phyloP scores from a whole-genome alignment of 2,888 invertebrate genomes.

The Linnaemya vulpina region DNA sequence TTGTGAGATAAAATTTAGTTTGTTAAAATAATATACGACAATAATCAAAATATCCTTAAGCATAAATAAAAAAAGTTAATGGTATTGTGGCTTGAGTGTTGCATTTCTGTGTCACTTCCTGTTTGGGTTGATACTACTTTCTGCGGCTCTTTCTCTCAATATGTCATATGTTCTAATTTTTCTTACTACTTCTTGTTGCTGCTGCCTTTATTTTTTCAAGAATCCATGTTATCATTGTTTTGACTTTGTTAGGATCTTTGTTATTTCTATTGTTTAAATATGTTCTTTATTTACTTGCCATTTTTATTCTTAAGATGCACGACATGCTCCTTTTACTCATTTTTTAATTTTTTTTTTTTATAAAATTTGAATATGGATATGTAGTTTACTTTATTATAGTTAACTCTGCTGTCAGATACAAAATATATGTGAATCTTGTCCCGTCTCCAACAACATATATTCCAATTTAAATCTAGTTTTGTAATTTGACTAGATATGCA shows the following conservation, averaged over 20 bases:
- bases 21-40: slow-evolving; percentile 9
- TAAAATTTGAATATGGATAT: not conserved
- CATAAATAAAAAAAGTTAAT: slow-evolving; percentile 63
- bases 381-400: slow-evolving; percentile 22
- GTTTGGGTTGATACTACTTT: slow-evolving; percentile 63
- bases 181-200: slow-evolving; percentile 38
- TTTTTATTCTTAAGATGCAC: slow-evolving; percentile 51
- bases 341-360: slow-evolving; percentile 25
- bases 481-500: no score
- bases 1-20: not conserved
- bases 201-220: slow-evolving; percentile 38
- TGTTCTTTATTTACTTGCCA: not conserved
- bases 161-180: slow-evolving; percentile 28
- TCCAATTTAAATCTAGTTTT: no score
- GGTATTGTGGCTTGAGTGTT: slow-evolving; percentile 75
- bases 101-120: slow-evolving; percentile 79
- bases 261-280: slow-evolving; percentile 31
- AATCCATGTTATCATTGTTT: slow-evolving; percentile 45
- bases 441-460: no score
- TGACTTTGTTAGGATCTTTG: slow-evolving; percentile 32
- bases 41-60: not conserved
- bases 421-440: no score
- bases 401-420: no score
- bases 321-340: slow-evolving; percentile 48
- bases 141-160: slow-evolving; percentile 1